Percentiles rank a stretch among this genome's conserved stretches.
These are phyloP conservation scores for Thalassoma bifasciatum DNA, from an alignment of 2,113 vertebrate genomes.

Conservation along the genomic window DNA sequence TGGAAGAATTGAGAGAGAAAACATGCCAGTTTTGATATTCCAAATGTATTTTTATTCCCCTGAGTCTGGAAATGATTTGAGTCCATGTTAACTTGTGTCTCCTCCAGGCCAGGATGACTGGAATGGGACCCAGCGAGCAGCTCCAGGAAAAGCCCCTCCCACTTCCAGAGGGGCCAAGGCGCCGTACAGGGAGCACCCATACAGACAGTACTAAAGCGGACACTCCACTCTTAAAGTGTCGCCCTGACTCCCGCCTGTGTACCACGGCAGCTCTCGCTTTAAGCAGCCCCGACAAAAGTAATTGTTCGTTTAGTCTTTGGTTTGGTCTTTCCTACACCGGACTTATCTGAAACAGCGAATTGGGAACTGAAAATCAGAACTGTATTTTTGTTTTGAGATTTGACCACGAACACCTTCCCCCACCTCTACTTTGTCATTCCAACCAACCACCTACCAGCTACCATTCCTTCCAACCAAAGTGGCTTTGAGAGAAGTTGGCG, in stretches of 20 bases:
- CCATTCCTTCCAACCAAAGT: conserved; percentile 51
- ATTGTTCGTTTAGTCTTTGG: conserved; percentile 84
- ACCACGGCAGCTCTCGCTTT: conserved; percentile 85
- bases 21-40: too few relatives aligned
- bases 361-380: conserved; percentile 77
- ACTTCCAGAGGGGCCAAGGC: conserved; percentile 91
- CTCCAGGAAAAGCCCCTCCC: conserved; percentile 88
- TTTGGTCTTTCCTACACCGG: conserved; percentile 84
- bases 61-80: background rate
- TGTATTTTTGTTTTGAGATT: conserved; percentile 77
- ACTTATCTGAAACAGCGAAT: conserved; percentile 80
- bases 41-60: too few relatives aligned
- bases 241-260: conserved; percentile 80
- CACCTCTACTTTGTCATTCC: conserved; percentile 45
- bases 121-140: conserved; percentile 89
- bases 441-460: conserved; percentile 14
- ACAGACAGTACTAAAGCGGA: conserved; percentile 93
- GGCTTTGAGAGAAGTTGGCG: conserved; percentile 69
- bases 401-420: conserved; percentile 47
- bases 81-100: background rate
- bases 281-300: conserved; percentile 87
- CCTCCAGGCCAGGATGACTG: conserved; percentile 93
- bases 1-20: too few relatives aligned
- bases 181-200: conserved; percentile 94
- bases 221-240: conserved; percentile 73